These are phyloP conservation scores for Drosophila rufa DNA, from an alignment of 1,140 invertebrate genomes.

Conservation along the genomic window DNA sequence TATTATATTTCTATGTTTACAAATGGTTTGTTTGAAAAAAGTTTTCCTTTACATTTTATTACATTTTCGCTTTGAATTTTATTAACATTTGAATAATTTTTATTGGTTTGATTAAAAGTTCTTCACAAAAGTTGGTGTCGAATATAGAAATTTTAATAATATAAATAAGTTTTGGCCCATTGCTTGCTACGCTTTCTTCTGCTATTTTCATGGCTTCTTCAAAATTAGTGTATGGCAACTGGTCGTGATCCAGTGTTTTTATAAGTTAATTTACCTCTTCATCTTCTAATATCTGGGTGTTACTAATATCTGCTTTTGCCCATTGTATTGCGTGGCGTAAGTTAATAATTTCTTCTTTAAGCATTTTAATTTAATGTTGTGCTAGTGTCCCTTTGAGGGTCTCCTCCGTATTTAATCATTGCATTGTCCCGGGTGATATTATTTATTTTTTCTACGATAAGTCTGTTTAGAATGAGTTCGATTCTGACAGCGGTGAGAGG, in stretches of 20 bases:
- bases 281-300: conserved; percentile 3
- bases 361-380: not conserved
- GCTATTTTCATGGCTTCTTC: too few species aligned
- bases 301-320: not conserved
- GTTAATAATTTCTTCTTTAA: not conserved
- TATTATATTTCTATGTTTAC: too few species aligned
- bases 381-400: not conserved
- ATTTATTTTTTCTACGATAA: not conserved
- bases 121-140: conserved; percentile 1
- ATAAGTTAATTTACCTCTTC: not conserved
- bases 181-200: too few species aligned
- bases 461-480: too few species aligned
- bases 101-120: conserved; percentile 8
- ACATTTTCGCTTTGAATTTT: not conserved
- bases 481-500: too few species aligned
- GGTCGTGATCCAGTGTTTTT: conserved; percentile 1
- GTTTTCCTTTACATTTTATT: not conserved
- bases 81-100: not conserved
- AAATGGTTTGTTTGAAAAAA: not conserved
- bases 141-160: not conserved
- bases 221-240: too few species aligned
- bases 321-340: not conserved
- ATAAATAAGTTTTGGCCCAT: too few species aligned
- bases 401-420: too few species aligned
- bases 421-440: too few species aligned